Evolutionary conservation across 92 coral and sea anemone species (phyloP), one percentile per base, ranked within the genome.

Genomic region (Heliopora coerulea): DNA sequence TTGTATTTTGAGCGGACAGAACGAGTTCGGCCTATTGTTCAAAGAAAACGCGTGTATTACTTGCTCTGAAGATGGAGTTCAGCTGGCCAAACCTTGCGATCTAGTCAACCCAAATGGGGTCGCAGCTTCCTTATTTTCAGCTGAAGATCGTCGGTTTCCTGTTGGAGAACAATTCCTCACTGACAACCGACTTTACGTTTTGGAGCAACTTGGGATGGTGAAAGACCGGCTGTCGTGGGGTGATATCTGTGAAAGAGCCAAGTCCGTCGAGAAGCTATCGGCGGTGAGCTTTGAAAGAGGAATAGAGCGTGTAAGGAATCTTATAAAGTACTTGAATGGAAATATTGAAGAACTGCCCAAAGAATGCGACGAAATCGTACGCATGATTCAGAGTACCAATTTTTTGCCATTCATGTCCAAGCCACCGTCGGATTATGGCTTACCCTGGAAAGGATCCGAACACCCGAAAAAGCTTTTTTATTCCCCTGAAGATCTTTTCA

Each of bases 121-220:
- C 19, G 89, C 82, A 21, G 90, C 97, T 49, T 31, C 61, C 19
- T 80, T 91, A 63, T 91, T 85, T 61, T 66, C 85, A 48, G 37
- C 74, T 40, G 84, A 82, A 8, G 97, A 91, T 77, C 79, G 67
- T 48, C 79, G 88, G 19, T 83, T 91, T 54, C 97, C 97, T 18
- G 79, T 82, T 46, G 95, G 95, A 14, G 73, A 82, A 27, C 50
- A 83, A 24, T 91, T 83, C 59, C 69, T 39, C 1, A 86, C 84
- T 19, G 42, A 30, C n/a, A 77, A 88, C 42, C 93, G 97, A n/a
- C 80, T 91, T 52, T 85, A 84, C 8, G 69, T 86, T 76, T 74
- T 91, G 60, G 56, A 75, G 25, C 66, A 81, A 3, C 84, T 91
- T 35, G 97, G 95, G 23, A 88, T 91, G 97, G 59, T 73, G 24